Evolutionary conservation across 2,888 invertebrate genomes (phyloP).

Genomic region (Plemyria rubiginata): DNA sequence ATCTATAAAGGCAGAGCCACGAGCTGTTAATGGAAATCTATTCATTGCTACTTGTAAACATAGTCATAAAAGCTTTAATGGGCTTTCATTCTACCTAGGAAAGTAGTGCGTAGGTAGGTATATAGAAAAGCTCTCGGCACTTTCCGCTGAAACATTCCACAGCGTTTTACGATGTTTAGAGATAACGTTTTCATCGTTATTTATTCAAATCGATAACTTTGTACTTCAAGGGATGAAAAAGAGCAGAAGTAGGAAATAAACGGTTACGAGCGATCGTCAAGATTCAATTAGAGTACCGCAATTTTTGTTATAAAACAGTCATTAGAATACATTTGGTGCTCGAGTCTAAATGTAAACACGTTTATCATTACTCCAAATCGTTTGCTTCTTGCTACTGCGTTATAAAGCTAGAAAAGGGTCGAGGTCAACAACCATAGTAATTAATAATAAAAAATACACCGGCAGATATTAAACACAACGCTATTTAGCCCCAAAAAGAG

Average conservation of each 20-base stretch:
- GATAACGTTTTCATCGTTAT: slow-evolving; percentile 28
- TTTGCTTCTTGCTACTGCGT: background rate
- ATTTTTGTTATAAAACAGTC: slow-evolving; percentile 22
- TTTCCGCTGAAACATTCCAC: slow-evolving; percentile 14
- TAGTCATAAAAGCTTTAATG: slow-evolving; percentile 33
- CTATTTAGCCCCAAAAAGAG: too few relatives aligned
- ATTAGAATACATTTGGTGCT: background rate
- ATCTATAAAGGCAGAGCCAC: slow-evolving; percentile 10
- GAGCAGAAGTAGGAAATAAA: slow-evolving; percentile 18
- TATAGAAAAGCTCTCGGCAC: slow-evolving; percentile 2
- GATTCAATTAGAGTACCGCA: slow-evolving; percentile 38
- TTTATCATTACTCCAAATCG: background rate
- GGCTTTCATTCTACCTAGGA: slow-evolving; percentile 18
- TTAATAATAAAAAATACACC: background rate
- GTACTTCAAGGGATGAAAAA: slow-evolving; percentile 10
- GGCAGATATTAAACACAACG: too few relatives aligned
- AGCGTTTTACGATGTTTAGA: slow-evolving; percentile 22
- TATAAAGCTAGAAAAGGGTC: too few relatives aligned
- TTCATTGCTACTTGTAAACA: slow-evolving; percentile 37
- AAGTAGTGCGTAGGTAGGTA: slow-evolving; percentile 17
- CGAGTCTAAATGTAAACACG: background rate
- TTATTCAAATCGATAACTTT: slow-evolving; percentile 27
- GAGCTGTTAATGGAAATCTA: slow-evolving; percentile 22
- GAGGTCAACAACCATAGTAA: background rate
- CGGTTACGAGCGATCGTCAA: slow-evolving; percentile 38